Conservation (phyloP, 1,140 invertebrate species). For the Heliconius himera region DNA sequence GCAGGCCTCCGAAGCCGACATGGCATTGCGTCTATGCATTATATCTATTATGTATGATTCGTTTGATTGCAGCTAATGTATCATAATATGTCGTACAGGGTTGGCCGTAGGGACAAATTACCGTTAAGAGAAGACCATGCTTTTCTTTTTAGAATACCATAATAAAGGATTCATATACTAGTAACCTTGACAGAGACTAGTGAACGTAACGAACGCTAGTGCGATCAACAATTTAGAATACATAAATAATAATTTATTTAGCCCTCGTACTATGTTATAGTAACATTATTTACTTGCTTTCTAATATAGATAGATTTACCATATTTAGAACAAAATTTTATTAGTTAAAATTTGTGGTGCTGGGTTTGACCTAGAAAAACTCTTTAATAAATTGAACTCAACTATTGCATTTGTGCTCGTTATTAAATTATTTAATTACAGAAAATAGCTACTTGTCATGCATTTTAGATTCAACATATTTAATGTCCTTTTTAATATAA, state of each 20-base stretch:
- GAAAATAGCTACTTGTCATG: background rate
- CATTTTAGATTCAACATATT: no score
- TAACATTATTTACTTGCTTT: background rate
- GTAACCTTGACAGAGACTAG: constrained; percentile 7
- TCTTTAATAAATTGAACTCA: background rate
- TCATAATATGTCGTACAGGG: background rate
- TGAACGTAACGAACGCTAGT: background rate
- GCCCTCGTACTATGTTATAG: background rate
- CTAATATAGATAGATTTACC: no score
- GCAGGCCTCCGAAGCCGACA: constrained; percentile 45
- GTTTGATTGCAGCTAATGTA: constrained; percentile 1
- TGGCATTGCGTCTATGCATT: constrained; percentile 34
- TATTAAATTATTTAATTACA: background rate
- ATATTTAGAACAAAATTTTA: no score
- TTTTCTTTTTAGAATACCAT: background rate
- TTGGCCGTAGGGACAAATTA: background rate
- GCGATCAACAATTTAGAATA: background rate
- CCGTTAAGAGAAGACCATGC: background rate
- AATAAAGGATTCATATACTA: background rate
- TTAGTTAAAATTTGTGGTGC: background rate
- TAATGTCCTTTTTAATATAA: no score
- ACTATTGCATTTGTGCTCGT: background rate
- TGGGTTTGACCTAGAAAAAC: background rate
- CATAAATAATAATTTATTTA: background rate
- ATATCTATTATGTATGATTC: constrained; percentile 19